Evolutionary conservation across 1,140 invertebrate genomes (phyloP).

Genomic region (Pteromalus puparum): DNA sequence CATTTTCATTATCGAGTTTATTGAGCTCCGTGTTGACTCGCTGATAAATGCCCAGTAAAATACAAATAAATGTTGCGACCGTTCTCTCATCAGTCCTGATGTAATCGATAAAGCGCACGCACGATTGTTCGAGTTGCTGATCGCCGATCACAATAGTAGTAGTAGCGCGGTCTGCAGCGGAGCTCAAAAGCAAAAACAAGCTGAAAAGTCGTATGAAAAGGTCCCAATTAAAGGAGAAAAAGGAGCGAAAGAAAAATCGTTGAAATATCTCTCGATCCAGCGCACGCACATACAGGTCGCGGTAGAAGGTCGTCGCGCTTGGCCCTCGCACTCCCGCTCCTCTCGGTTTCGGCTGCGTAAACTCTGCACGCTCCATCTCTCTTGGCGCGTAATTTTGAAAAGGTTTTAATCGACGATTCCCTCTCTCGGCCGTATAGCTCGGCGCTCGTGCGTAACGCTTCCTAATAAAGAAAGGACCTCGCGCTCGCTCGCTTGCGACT

Average conservation of each 20-base stretch:
- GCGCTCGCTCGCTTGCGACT: slow-evolving; percentile 26
- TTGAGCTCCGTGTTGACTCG: no score
- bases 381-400: slow-evolving; percentile 46
- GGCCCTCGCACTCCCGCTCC: background rate
- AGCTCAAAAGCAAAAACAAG: background rate
- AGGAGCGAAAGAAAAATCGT: slow-evolving; percentile 20
- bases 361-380: background rate
- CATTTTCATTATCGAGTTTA: no score
- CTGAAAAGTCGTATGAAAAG: background rate
- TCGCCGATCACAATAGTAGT: no score
- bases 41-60: no score
- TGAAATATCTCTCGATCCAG: slow-evolving; percentile 8
- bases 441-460: slow-evolving; percentile 46
- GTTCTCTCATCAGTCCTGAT: no score
- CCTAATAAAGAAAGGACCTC: slow-evolving; percentile 55
- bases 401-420: slow-evolving; percentile 25
- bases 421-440: slow-evolving; percentile 8
- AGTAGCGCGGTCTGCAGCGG: no score
- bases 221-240: slow-evolving; percentile 15
- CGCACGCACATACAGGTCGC: background rate
- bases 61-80: no score
- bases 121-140: no score
- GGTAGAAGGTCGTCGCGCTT: slow-evolving; percentile 24
- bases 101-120: no score
- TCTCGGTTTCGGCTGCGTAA: slow-evolving; percentile 15